Conservation (phyloP, 1,140 invertebrate species). For the Leptinotarsa defecta region DNA sequence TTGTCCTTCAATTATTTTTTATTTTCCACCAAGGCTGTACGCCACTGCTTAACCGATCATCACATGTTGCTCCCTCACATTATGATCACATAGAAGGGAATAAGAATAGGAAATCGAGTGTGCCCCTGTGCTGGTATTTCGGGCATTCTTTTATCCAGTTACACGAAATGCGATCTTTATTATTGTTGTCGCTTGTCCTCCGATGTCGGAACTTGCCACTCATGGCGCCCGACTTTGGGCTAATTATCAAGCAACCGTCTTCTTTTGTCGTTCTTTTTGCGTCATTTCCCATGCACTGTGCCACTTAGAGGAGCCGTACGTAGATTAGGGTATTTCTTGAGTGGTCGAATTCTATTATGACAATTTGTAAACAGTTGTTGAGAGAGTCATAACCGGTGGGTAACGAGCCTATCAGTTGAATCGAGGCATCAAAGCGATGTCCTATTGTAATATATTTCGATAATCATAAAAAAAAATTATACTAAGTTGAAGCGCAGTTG, state of each 20-base stretch:
- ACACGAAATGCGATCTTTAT: conserved; percentile 19
- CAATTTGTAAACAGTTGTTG: conserved; percentile 7
- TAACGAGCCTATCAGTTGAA: no score
- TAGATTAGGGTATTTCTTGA: conserved; percentile 15
- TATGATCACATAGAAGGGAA: not conserved
- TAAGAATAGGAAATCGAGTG: not conserved
- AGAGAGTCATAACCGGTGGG: no score
- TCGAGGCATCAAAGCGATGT: no score
- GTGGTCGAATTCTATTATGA: not conserved
- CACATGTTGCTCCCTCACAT: conserved; percentile 6
- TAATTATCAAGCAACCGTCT: conserved; percentile 6
- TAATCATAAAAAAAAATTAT: no score
- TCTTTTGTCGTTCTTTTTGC: not conserved
- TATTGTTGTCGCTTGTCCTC: conserved; percentile 16
- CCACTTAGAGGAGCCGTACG: not conserved
- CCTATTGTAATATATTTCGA: no score
- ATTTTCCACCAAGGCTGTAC: not conserved
- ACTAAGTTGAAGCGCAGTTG: no score
- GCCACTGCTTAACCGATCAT: conserved; percentile 7
- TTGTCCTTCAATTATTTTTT: no score
- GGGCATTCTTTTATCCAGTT: conserved; percentile 8
- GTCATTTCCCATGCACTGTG: not conserved
- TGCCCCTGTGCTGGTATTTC: not conserved
- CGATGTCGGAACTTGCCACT: conserved; percentile 18
- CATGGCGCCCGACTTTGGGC: conserved; percentile 9